Base-by-base conservation (phyloP, 1,140 invertebrate genomes). In the Drosophila mojavensis region DNA sequence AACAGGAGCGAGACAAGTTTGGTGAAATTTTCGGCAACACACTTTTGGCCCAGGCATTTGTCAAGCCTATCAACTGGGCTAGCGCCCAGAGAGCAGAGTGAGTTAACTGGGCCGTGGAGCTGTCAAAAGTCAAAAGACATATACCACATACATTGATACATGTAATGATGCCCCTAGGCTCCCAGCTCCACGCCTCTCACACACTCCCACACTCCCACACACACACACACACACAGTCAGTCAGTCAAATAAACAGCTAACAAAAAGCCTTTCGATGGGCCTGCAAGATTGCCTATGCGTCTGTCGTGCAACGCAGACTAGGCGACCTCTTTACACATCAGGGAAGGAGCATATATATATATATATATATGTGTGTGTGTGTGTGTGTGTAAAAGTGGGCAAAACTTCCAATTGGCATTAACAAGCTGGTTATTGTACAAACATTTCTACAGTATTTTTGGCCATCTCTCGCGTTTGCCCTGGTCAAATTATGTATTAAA, bases 191-290 rank as follows among this genome's bases (percentile, higher is more conserved):
- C 39, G 72, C 64, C 47, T 81, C 47, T 59, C 58, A 11, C 43
- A 30, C 81, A 76, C 13, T 30, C 30, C 33, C 33, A 36, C 33
- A 36, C 56, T n/a, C 43, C 30, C 81, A 24, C 61, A 50, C 33
- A 30, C 43, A 58, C 43, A 36, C 62, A 45, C 48, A 53, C 55
- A n/a, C 5, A 33, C 39, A 24, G 56, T 24, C 56, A 41, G 58
- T 81, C 76, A 78, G 83, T 81, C 73, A 84, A 83, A 77, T 64
- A 83, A 68, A 66, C 75, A 84, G 68, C 50, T 39, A 75, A 50
- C 55, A 61, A 61, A 73, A 73, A 47, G 45, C 36, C 54, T 58
- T 26, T 59, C 69, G 54, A 66, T 58, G 69, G 43, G 53, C n/a
- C 39, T 39, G 17, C 28, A 6, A 63, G 60, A 70, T 55, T 70